Percentiles rank a stretch among this genome's conserved stretches.
phyloP scores from a whole-genome alignment of 2,888 invertebrate genomes.

The Aradus depressus region DNA sequence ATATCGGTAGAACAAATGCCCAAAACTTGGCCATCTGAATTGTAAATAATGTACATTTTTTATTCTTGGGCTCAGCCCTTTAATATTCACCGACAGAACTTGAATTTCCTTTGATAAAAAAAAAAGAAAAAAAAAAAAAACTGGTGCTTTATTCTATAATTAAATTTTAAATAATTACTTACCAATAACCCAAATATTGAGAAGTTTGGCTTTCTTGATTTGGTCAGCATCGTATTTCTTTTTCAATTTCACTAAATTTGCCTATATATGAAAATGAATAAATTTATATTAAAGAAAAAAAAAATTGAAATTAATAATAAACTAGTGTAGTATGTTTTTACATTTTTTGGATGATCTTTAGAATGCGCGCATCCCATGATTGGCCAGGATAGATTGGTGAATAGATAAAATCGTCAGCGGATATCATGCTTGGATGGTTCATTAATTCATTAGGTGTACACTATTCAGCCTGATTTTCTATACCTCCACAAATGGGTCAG shows the following conservation, averaged over 20 bases:
- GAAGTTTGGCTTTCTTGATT: constrained; percentile 22
- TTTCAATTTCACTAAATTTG: constrained; percentile 24
- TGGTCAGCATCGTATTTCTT: constrained; percentile 25
- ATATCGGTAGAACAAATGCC: too few species aligned
- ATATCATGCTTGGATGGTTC: constrained; percentile 7
- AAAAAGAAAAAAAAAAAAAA: too few species aligned
- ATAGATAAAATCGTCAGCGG: too few species aligned
- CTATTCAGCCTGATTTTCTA: too few species aligned
- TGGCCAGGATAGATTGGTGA: background rate
- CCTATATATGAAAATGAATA: constrained; percentile 17
- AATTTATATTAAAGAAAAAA: background rate
- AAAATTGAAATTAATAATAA: background rate
- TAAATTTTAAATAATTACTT: constrained; percentile 7
- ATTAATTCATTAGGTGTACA: constrained; percentile 5
- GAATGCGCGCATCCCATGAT: constrained; percentile 25
- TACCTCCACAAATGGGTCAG: too few species aligned
- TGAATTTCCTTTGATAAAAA: too few species aligned
- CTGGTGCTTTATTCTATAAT: too few species aligned
- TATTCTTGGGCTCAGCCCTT: too few species aligned
- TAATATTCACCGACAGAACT: too few species aligned
- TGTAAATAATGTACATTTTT: too few species aligned
- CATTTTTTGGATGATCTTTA: constrained; percentile 26
- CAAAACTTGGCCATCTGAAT: too few species aligned
- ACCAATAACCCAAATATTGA: constrained; percentile 28
- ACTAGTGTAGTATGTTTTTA: background rate